These are phyloP conservation scores for Syritta pipiens DNA, from an alignment of 2,888 invertebrate species.

Conservation along the genomic window DNA sequence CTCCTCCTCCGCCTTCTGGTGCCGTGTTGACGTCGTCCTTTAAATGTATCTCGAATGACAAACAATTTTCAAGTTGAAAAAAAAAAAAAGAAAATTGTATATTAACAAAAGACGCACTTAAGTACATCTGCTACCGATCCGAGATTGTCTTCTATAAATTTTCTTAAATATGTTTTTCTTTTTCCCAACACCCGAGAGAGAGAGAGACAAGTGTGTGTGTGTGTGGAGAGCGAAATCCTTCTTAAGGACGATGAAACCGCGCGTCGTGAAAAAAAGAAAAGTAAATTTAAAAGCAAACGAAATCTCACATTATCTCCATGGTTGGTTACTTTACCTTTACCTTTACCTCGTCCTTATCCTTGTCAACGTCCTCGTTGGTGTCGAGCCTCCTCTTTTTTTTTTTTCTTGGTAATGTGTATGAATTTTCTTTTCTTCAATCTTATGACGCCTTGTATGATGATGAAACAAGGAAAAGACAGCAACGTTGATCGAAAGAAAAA, in stretches of 20 bases:
- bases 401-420: not conserved
- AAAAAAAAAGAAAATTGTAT: conserved; percentile 2
- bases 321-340: too few relatives aligned
- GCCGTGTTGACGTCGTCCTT: too few relatives aligned
- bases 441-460: conserved; percentile 51
- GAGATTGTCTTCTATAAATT: conserved; percentile 62
- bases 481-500: conserved; percentile 13
- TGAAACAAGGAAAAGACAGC: conserved; percentile 14
- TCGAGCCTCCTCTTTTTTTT: too few relatives aligned
- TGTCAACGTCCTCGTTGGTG: too few relatives aligned
- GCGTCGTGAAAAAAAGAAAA: not conserved
- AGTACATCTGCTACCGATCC: conserved; percentile 56
- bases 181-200: not conserved
- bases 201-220: not conserved
- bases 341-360: too few relatives aligned
- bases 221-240: not conserved
- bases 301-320: conserved; percentile 34
- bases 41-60: conserved; percentile 12
- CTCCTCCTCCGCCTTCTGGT: not conserved
- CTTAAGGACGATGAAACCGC: not conserved
- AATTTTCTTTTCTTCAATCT: conserved; percentile 19
- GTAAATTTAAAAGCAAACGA: conserved; percentile 55
- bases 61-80: conserved; percentile 23
- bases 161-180: conserved; percentile 16
- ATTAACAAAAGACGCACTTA: conserved; percentile 32